Percentiles rank a stretch among this genome's conserved stretches.
Evolutionary conservation across 2,113 vertebrate genomes (phyloP).

Genomic region (Dendrocopos noguchii): DNA sequence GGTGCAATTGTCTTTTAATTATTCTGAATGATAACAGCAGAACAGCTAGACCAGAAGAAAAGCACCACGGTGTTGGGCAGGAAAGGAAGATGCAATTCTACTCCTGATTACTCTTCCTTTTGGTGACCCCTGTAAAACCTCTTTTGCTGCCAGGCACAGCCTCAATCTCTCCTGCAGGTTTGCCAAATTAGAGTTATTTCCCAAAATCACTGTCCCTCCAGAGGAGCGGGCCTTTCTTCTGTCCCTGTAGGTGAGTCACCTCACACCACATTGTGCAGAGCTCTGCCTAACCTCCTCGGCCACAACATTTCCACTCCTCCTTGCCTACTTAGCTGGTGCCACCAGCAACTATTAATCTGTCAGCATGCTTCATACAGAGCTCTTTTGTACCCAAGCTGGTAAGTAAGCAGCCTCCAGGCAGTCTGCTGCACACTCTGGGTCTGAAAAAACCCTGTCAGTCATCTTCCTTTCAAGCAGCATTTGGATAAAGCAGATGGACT

Average conservation of each 20-base stretch:
- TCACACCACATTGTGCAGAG: background rate
- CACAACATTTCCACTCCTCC: background rate
- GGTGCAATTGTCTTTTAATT: conserved; percentile 24
- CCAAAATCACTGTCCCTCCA: background rate
- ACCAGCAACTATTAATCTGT: background rate
- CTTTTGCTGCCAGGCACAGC: background rate
- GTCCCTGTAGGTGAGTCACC: background rate
- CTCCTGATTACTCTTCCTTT: background rate
- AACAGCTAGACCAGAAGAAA: background rate
- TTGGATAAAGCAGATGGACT: conserved; percentile 62
- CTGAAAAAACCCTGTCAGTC: conserved; percentile 15
- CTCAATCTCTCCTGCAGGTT: background rate
- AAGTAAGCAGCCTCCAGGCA: conserved; percentile 11
- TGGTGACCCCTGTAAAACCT: background rate
- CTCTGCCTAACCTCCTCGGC: background rate
- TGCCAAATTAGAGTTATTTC: background rate
- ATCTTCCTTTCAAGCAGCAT: conserved; percentile 29
- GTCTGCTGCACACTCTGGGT: background rate
- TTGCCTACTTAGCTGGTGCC: background rate
- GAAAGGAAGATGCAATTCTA: background rate
- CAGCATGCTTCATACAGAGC: background rate
- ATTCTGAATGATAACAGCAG: background rate
- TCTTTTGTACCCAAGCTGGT: background rate
- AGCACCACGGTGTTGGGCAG: background rate
- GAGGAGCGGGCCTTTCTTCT: background rate